Base-by-base conservation (phyloP, 2,797 vertebrate genomes). In the Austrolebias charrua region DNA sequence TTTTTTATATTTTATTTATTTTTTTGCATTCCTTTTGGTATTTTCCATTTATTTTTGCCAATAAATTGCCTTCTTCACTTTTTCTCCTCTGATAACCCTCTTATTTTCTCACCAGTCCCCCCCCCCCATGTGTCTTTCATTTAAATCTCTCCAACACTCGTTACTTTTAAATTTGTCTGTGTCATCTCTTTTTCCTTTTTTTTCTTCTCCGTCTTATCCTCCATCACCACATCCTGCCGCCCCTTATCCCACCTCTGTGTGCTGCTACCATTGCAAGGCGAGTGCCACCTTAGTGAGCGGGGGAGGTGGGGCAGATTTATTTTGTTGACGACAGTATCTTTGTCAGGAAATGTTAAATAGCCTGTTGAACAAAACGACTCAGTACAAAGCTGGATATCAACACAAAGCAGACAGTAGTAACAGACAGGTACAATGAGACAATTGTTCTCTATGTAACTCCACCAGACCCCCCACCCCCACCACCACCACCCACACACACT, bases 391-490 rank as follows among this genome's bases (percentile, higher is more conserved):
- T 40, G 33, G 24, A 55, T 44, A 55, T 71, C 29, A 2, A 38
- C 53, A 49, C 48, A 35, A 44, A 28, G 38, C 71, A 69, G 73
- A 81, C 76, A 76, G 73, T 47, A 59, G 75, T 78, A 71, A 57
- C 62, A 72, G 71, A 48, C 74, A 84, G 78, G 81, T 81, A 88
- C 85, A 88, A 88, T 85, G 55, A 61, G 62, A 29, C 83, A 45
- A 57, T 87, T 89, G 87, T 89, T 83, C 80, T 76, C 62, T 38
- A 31, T 83, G 84, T 83, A 87, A 87, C 78, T 67, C 74, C 54
- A 77, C 18, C 73, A 66, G 62, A 49, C 60, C 20, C 59, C 65
- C 56, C 53, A 51, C 20, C 55, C 60, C 61, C n/a, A n/a, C n/a
- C n/a, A n/a, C n/a, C n/a, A n/a, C 35, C 53, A 40, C 6, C 46